Evolutionary conservation across 2,797 vertebrate species (phyloP).

Genomic region (Gorsachius magnificus): DNA sequence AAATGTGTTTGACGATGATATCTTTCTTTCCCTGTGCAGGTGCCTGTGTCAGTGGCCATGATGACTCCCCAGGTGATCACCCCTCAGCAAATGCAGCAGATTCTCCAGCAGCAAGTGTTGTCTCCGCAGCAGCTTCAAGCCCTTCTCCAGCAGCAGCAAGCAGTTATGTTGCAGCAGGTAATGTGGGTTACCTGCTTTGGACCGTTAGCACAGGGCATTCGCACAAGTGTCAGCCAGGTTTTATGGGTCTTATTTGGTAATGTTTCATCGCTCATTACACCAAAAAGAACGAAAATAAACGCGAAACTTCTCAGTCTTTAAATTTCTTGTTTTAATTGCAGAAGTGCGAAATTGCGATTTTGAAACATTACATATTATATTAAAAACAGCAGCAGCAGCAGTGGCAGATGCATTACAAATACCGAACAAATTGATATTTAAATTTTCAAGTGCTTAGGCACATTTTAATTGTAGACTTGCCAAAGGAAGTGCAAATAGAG

Average conservation of each 20-base stretch:
- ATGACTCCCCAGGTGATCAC: slow-evolving; percentile 99
- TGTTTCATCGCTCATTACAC: not conserved
- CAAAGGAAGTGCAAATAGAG: slow-evolving; percentile 64
- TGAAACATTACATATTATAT: not conserved
- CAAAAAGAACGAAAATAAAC: slow-evolving; percentile 12
- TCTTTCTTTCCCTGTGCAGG: slow-evolving; percentile 77
- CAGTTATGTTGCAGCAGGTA: slow-evolving; percentile 99
- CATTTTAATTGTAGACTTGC: slow-evolving; percentile 68
- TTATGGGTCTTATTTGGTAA: not conserved
- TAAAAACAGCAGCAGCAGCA: slow-evolving; percentile 26
- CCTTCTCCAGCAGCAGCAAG: slow-evolving; percentile 98
- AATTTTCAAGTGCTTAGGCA: slow-evolving; percentile 61
- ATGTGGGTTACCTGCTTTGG: slow-evolving; percentile 77
- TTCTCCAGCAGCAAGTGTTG: slow-evolving; percentile 98
- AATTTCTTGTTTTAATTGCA: not conserved
- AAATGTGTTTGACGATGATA: slow-evolving; percentile 11
- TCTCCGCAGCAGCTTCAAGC: slow-evolving; percentile 99
- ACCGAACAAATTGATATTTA: slow-evolving; percentile 59
- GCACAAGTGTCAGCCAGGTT: not conserved
- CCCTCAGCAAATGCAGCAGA: slow-evolving; percentile 99
- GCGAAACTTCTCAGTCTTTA: not conserved
- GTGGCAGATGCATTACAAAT: slow-evolving; percentile 39
- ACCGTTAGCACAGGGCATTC: slow-evolving; percentile 13
- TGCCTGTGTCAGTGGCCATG: slow-evolving; percentile 99
- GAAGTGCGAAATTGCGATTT: not conserved